Percentiles rank a stretch among this genome's conserved stretches.
Conservation (phyloP, 2,888 invertebrate species). For the Eristalis pertinax region DNA sequence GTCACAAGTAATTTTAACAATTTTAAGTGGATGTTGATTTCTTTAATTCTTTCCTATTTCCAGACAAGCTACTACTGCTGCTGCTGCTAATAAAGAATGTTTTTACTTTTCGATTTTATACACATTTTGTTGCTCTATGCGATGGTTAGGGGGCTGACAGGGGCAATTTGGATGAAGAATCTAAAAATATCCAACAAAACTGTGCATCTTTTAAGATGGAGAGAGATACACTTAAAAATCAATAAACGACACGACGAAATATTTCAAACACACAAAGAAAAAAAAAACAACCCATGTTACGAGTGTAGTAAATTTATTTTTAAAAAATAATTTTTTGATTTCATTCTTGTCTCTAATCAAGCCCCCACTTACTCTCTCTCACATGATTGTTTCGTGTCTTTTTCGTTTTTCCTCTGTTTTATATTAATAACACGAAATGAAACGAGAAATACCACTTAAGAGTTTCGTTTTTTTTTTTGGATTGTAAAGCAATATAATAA, state of each 20-base stretch:
- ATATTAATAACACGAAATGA: conserved; percentile 30
- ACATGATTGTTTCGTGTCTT: conserved; percentile 28
- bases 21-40: conserved; percentile 71
- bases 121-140: background rate
- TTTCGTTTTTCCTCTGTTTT: background rate
- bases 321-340: conserved; percentile 15
- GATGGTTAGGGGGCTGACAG: conserved; percentile 36
- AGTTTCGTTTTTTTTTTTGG: background rate
- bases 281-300: background rate
- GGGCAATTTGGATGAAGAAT: conserved; percentile 4
- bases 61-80: conserved; percentile 31
- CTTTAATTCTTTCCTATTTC: conserved; percentile 48
- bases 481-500: conserved; percentile 46
- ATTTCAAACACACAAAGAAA: conserved; percentile 10
- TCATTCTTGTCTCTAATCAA: conserved; percentile 22
- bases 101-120: conserved; percentile 3
- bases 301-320: conserved; percentile 27
- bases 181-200: conserved; percentile 35
- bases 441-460: conserved; percentile 32
- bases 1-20: conserved; percentile 68
- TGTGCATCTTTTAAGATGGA: background rate
- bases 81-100: conserved; percentile 39
- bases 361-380: background rate
- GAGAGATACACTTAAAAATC: conserved; percentile 58
- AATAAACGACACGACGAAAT: conserved; percentile 50